These are phyloP conservation scores for Styela clava DNA, from an alignment of 23 tunicate genomes.

Conservation along the genomic window DNA sequence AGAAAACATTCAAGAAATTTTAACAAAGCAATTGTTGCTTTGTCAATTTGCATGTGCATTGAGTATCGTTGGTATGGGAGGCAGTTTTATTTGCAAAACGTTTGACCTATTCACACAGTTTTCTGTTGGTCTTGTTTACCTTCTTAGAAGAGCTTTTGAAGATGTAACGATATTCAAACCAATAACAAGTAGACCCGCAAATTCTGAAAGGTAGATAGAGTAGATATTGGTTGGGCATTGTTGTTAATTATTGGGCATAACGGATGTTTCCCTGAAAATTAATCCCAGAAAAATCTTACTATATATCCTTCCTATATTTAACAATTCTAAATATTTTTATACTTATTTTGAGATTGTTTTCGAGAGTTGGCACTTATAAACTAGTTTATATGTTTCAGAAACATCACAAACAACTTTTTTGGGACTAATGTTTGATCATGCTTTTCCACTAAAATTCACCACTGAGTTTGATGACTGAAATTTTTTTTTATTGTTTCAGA, in stretches of 20 bases:
- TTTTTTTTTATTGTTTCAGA: too few relatives aligned
- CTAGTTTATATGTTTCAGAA: too few relatives aligned
- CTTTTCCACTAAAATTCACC: too few relatives aligned
- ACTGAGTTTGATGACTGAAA: too few relatives aligned
- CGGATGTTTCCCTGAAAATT: too few relatives aligned
- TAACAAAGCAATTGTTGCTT: slow-evolving; percentile 79
- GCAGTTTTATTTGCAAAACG: slow-evolving; percentile 78
- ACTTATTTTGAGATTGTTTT: too few relatives aligned
- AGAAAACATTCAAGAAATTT: slow-evolving; percentile 89
- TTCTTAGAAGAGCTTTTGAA: slow-evolving; percentile 73
- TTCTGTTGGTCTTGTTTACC: slow-evolving; percentile 71
- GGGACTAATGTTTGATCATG: too few relatives aligned
- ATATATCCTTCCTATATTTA: too few relatives aligned
- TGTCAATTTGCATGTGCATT: slow-evolving; percentile 84
- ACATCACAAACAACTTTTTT: too few relatives aligned
- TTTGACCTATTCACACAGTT: slow-evolving; percentile 91
- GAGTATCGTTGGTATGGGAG: slow-evolving; percentile 48
- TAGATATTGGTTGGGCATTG: not conserved
- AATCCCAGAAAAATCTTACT: too few relatives aligned
- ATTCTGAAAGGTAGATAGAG: slow-evolving; percentile 67
- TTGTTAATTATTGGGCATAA: not conserved
- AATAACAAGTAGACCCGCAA: slow-evolving; percentile 90
- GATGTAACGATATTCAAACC: slow-evolving; percentile 76
- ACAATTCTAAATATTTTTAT: too few relatives aligned
- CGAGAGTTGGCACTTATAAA: too few relatives aligned